Evolutionary conservation across 2,888 invertebrate genomes (phyloP).

Genomic region (Poecilus cupreus): DNA sequence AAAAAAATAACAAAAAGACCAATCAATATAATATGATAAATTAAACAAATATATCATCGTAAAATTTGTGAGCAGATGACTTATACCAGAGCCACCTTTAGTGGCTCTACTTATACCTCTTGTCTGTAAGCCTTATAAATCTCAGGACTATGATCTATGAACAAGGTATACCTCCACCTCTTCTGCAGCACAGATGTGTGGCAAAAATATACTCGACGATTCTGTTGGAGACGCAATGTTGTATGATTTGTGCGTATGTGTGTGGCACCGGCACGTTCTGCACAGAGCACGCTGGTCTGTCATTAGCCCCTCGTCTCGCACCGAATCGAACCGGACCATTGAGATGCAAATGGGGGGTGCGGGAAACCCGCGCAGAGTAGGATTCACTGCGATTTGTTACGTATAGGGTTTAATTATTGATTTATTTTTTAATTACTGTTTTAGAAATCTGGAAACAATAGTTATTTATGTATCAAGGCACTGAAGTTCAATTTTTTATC

Average conservation of each 20-base stretch:
- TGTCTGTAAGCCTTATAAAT: too few species aligned
- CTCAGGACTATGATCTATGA: too few species aligned
- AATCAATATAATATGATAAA: too few species aligned
- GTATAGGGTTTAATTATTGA: slow-evolving; percentile 6
- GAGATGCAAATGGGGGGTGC: slow-evolving; percentile 39
- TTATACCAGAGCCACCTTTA: too few species aligned
- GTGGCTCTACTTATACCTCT: too few species aligned
- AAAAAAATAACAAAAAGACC: too few species aligned
- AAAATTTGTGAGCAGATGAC: too few species aligned
- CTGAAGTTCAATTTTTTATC: too few species aligned
- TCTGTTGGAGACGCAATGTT: neutral
- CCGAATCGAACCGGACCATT: slow-evolving; percentile 26
- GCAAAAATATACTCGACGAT: neutral
- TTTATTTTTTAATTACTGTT: too few species aligned
- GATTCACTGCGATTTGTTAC: neutral
- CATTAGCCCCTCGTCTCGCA: slow-evolving; percentile 47
- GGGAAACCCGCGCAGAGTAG: neutral
- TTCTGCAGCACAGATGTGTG: slow-evolving; percentile 5
- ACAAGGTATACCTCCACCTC: neutral
- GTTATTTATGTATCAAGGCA: too few species aligned
- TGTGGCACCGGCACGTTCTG: neutral
- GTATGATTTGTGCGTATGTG: slow-evolving; percentile 4
- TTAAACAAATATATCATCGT: too few species aligned
- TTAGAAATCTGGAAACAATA: too few species aligned
- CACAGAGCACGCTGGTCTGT: neutral